Percentiles rank a stretch among this genome's conserved stretches.
These are phyloP conservation scores for Odocoileus hemionus DNA, from an alignment of 2,113 vertebrate species.

Conservation along the genomic window DNA sequence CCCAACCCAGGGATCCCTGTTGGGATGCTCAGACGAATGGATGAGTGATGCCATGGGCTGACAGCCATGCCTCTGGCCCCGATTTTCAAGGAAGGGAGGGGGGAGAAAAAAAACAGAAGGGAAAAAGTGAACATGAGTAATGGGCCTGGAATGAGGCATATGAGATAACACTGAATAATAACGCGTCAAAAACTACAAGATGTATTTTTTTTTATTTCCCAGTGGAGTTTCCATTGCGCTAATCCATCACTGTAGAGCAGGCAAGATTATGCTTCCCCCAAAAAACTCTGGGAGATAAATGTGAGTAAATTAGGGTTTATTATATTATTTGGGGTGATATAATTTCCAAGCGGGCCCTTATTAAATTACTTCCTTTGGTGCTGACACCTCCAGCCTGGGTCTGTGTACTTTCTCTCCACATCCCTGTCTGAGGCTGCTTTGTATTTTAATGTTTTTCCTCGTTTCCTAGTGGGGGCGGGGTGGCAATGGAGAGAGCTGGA, in stretches of 20 bases:
- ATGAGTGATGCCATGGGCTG: neutral
- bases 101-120: constrained; percentile 31
- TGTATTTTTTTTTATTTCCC: constrained; percentile 86
- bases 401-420: neutral
- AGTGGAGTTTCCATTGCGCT: constrained; percentile 82
- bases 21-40: neutral
- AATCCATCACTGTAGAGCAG: constrained; percentile 86
- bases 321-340: constrained; percentile 83
- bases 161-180: constrained; percentile 88
- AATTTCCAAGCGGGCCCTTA: constrained; percentile 78
- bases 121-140: constrained; percentile 82
- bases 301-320: constrained; percentile 86
- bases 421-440: constrained; percentile 25
- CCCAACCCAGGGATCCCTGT: neutral
- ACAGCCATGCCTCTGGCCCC: neutral
- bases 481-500: neutral
- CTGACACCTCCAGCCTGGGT: constrained; percentile 46
- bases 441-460: constrained; percentile 31
- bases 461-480: neutral
- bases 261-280: constrained; percentile 80
- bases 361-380: constrained; percentile 77
- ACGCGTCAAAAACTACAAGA: constrained; percentile 84
- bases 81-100: constrained; percentile 8
- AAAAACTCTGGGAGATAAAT: constrained; percentile 84
- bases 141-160: constrained; percentile 81